Evolutionary conservation across 1,140 invertebrate genomes (phyloP), one percentile per base, ranked within the genome.

Genomic region (Telenomus remus): DNA sequence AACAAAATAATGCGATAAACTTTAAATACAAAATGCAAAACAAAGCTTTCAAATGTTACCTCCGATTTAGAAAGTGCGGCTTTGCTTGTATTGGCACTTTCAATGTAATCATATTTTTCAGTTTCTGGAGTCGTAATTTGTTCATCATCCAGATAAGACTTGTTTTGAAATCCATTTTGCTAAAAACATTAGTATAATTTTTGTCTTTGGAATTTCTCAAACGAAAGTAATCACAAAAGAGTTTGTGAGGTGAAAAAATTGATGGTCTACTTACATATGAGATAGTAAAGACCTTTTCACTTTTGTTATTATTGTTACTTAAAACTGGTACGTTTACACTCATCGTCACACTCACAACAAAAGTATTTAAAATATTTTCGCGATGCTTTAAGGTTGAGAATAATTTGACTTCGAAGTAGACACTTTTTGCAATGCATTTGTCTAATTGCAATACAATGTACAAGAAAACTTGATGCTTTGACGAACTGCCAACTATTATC

Each of bases 71-170:
- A 0, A 34, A 59, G 48, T 37, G 55, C 14, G 54, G 54, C 33
- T 70, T 15, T 68, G 63, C 63, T 61, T 14, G 60, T 75, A 47
- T 53, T 61, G 60, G 55, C 47, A 66, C 63, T 66, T 55, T 63
- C 61, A 56, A 46, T 56, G 54, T 59, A 65, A 65, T 70, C 47
- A 34, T 66, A 14, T 59, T 65, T 66, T 13, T 33, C 43, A 35
- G 63, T 76, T 66, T 70, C 66, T 6, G 19, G 1, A 27, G 19
- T 27, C 65, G 55, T 55, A 69, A 60, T 57, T 69, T 11, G 51
- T 63, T 37, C 11, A 65, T 68, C 76, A 50, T 79, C 15, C 48
- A 75, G 71, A 57, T 83, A 82, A 1, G 68, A 79, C 48, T 79
- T 74, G 27, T 84, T 84, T 44, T 61, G 51, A 27, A 71, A 77